phyloP scores from a whole-genome alignment of 2,113 vertebrate species.

The Silurus asotus region DNA sequence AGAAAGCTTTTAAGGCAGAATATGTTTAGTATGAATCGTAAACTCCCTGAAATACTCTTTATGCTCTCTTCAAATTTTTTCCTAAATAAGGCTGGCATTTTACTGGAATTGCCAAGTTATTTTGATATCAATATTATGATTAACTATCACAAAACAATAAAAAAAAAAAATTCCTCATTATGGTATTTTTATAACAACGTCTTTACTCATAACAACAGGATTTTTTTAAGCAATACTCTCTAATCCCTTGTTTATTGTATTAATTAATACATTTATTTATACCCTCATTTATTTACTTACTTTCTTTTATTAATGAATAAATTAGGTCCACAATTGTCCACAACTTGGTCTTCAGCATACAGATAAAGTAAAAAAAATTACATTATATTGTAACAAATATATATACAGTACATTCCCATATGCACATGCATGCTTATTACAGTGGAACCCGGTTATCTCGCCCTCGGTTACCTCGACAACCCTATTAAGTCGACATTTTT shows the following conservation, averaged over 20 bases:
- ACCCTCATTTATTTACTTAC: background rate
- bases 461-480: too few species aligned
- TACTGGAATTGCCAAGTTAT: background rate
- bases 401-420: too few species aligned
- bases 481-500: too few species aligned
- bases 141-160: background rate
- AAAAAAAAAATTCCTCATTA: background rate
- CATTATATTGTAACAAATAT: too few species aligned
- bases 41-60: background rate
- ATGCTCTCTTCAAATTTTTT: background rate
- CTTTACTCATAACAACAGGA: background rate
- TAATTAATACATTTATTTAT: too few species aligned
- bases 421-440: too few species aligned
- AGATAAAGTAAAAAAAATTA: too few species aligned
- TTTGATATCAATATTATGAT: background rate
- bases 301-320: too few species aligned
- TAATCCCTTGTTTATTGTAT: too few species aligned
- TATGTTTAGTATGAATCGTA: background rate
- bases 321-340: too few species aligned
- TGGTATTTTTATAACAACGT: background rate
- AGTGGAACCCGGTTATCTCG: too few species aligned
- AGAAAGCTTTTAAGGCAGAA: background rate
- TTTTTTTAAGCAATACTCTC: background rate
- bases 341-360: too few species aligned
- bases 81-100: background rate